Base-by-base conservation (phyloP, 2,888 invertebrate species). In the Brenthis hecate region DNA sequence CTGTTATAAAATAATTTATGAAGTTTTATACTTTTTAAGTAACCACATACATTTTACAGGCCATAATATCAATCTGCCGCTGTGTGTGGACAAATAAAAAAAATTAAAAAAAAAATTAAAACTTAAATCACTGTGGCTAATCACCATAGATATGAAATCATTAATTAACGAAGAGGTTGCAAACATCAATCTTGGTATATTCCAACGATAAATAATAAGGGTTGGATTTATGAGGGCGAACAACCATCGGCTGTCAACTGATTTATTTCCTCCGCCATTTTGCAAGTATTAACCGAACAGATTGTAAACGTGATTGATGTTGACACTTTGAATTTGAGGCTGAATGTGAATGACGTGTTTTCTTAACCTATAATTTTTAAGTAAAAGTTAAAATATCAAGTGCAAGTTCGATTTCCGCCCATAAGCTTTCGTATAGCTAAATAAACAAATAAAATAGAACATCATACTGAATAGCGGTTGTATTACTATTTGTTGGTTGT, bases 231-330 rank as follows among this genome's bases (percentile, higher is more conserved):
- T 74, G 74, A 71, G 65, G 51, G 61, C 68, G 67, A 58, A 69
- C 62, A 67, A 68, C 70, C 65, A 70, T 71, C 56, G 69, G 70
- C 68, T 72, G 70, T 68, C 65, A 65, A 66, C 69, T 71, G 75
- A 73, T 73, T 74, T 75, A 75, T 74, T 71, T 66, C 66, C 69
- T 65, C 56, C 69, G 55, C 66, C 73, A 69, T 69, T 74, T 71
- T 69, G 71, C 69, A 66, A 74, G 70, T 69, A 74, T 70, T 73
- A 66, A 70, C 70, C 65, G 68, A 65, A 66, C 72, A 72, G 71
- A 74, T 68, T 70, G 71, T 56, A 63, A 58, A 19, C 58, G 72
- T 74, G 74, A 74, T 74, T 67, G 65, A 74, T 74, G 73, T 56
- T 60, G 65, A 65, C 66, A 70, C 65, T 70, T 68, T 54, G 50